Evolutionary conservation across 2,113 vertebrate species (phyloP), one percentile per base, ranked within the genome.

Genomic region (Malaclemys terrapin): DNA sequence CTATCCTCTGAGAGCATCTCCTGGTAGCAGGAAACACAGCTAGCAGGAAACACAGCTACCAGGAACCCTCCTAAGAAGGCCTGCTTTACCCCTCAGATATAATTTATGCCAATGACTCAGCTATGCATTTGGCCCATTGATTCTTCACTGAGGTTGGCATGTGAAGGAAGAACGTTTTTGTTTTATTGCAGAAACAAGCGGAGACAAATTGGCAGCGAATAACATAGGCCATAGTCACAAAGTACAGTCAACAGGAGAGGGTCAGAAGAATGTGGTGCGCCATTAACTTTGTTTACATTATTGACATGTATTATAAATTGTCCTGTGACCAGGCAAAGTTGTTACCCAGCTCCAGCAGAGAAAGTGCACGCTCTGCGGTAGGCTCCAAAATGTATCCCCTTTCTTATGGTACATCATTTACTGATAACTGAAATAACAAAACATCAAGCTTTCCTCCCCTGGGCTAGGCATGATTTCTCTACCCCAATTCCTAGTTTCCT

Each of bases 351-450:
- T 82, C 31, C 7, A 82, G 83, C 62, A 86, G 85, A 84, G 72
- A 89, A 14, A 27, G 62, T 2, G 16, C 54, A 10, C 9, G 50
- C 82, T 85, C 69, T 76, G 59, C 20, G 29, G 69, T 3, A 0
- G 0, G 25, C 9, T 75, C 84, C 2, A 0, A 42, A 12, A 53
- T 10, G 1, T 20, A 53, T 69, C 8, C 69, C 45, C 47, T 35
- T 91, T 75, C 82, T 38, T 82, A 85, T 84, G 85, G 50, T 72
- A 24, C 29, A 20, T 57, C 27, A 59, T 54, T 45, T 54, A 65
- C 80, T 94, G 85, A 38, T 78, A 87, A 75, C 76, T 94, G 65
- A 85, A 96, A 78, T 90, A 94, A 89, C 62, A 50, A 31, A 13
- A 50, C 49, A 53, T 85, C 88, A 83, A 87, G 16, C 10, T 89